Evolutionary conservation across 1,140 invertebrate species (phyloP), one percentile per base, ranked within the genome.

Genomic region (Araneus ventricosus): DNA sequence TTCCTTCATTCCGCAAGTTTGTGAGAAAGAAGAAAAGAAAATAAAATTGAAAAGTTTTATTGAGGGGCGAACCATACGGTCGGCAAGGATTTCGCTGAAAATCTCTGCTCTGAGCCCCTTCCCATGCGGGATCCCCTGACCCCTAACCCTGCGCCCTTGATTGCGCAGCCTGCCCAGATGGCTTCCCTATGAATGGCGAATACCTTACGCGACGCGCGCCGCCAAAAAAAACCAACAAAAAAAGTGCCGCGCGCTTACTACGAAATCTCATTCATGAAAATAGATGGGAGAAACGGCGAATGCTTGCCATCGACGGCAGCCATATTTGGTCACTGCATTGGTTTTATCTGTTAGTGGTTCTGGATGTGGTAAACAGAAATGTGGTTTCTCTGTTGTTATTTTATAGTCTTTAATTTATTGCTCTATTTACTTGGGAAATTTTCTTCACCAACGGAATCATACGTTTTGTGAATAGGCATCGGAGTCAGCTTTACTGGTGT

Each of bases 181-280:
- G 70, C 70, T 75, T 75, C 70, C 67, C 70, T 67, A 37, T 75
- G 70, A 75, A 75, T 75, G 70, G 70, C 34, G 70, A 75, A 75
- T 75, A 75, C 70, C 70, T 75, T 75, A 75, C 70, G 20, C 70
- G 20, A 7, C 70, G 63, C 57, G n/a, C 8, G 70, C 30, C 30
- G 70, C 10, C 30, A 75, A n/a, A 75, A 75, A 75, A 37, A 75
- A 34, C 17, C 4, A 75, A 30, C 30, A 75, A 30, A 75, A 75
- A 75, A 75, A 34, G 1, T 4, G 7, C 30, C 70, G 70, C 70
- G 34, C 27, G 70, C 30, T 75, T 75, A 75, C 70, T 75, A 75
- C 70, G 70, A 75, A 75, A 75, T 75, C 70, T 75, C 70, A 75
- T 75, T 75, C 70, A 75, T 75, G 20, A 75, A 75, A 75, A 10